Base-by-base conservation (phyloP, 1,140 invertebrate species). In the Aphelinus certus region DNA sequence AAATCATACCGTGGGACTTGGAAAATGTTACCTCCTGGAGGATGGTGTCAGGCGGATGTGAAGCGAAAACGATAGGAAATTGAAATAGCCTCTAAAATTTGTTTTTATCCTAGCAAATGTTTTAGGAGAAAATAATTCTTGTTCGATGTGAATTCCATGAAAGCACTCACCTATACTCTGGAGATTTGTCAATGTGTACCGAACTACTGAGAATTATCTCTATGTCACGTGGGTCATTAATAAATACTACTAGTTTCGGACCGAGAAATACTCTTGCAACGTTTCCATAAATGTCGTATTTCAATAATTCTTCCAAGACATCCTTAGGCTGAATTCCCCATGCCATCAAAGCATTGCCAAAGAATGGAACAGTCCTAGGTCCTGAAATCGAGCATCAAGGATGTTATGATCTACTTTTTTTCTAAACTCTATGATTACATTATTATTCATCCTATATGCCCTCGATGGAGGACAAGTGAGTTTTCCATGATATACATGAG, bases 111-210 rank as follows among this genome's bases (percentile, higher is more conserved):
- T 26, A 26, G 26, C 26, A 26, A 26, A 26, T 26, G 26, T 26
- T 26, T 26, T 26, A 26, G 26, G 26, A 26, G 26, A 26, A 26
- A 26, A 26, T 26, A 26, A 26, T 26, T 26, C 26, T 26, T 26
- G 26, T 26, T 26, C 26, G 48, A 47, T 46, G 48, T 49, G 57
- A 3, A 53, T 45, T 70, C 51, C 58, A 62, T n/a, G 2, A 62
- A 74, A 71, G 7, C 48, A 47, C 7, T 70, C 76, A 84, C 81
- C 79, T 83, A 78, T 89, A 84, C 87, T 95, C 92, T 1, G 89
- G 79, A 0, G 93, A 89, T 83, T 98, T 98, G 73, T 96, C 92
- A 46, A 98, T 92, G 80, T 97, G 93, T 68, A 93, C 92, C 49
- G 90, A 84, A 73, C 92, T 93, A 68, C 91, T 90, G 0, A 94